These are phyloP conservation scores for Trematocara macrostoma DNA, from an alignment of 2,113 vertebrate genomes.

Conservation along the genomic window DNA sequence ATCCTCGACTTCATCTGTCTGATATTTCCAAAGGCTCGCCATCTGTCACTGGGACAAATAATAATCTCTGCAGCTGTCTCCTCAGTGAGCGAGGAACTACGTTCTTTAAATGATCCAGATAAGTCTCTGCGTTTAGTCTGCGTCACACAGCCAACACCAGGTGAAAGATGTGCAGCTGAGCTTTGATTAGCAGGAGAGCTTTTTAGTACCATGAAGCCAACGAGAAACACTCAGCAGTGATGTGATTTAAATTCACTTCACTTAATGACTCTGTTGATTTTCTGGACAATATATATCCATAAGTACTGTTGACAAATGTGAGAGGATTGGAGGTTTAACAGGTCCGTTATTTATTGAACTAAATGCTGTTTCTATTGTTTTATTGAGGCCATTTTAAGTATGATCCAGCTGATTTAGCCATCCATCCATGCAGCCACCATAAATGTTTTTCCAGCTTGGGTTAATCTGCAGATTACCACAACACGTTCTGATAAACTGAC, in stretches of 20 bases:
- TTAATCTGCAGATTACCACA: not conserved
- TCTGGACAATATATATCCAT: not conserved
- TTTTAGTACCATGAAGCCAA: not conserved
- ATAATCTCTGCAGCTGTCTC: not conserved
- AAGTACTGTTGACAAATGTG: not conserved
- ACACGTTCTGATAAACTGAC: not conserved
- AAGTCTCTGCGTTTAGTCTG: not conserved
- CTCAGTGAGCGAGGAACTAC: not conserved
- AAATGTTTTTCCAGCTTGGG: not conserved
- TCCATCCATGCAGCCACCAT: not conserved
- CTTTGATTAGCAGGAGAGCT: not conserved
- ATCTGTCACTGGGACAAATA: not conserved
- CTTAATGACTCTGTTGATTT: not conserved
- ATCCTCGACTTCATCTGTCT: not conserved
- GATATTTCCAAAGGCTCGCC: not conserved
- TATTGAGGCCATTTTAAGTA: not conserved
- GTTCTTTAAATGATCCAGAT: not conserved
- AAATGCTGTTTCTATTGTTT: not conserved
- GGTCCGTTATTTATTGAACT: not conserved
- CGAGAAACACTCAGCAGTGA: not conserved
- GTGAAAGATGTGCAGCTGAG: no score
- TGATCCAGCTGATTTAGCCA: not conserved
- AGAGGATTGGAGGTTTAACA: not conserved
- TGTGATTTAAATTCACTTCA: not conserved
- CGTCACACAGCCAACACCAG: not conserved